Percentiles rank a stretch among this genome's conserved stretches.
phyloP scores from a whole-genome alignment of 2,888 invertebrate genomes.

The Drosophila macrospina region DNA sequence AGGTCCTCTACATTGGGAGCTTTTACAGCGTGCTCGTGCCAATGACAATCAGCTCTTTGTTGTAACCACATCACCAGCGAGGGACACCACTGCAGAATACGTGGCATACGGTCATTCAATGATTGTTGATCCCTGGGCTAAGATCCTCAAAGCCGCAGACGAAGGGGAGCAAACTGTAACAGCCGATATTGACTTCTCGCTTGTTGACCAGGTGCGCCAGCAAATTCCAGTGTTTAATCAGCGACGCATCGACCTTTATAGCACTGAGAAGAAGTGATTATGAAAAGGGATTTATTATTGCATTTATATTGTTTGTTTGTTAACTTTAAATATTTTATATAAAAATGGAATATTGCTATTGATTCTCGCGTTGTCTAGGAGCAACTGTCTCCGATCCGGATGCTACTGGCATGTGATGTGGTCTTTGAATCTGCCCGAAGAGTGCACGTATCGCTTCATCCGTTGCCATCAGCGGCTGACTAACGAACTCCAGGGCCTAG shows the following conservation, averaged over 20 bases:
- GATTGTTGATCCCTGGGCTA: conserved; percentile 92
- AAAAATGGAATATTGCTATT: conserved; percentile 17
- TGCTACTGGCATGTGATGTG: conserved; percentile 53
- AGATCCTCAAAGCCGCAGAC: conserved; percentile 89
- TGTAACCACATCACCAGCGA: conserved; percentile 93
- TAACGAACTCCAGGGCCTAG: conserved; percentile 82
- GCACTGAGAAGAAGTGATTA: conserved; percentile 51
- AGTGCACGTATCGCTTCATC: conserved; percentile 85
- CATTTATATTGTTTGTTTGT: conserved; percentile 5
- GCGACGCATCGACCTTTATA: conserved; percentile 90
- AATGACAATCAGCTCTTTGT: conserved; percentile 96
- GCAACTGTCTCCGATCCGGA: conserved; percentile 2
- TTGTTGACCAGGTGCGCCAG: conserved; percentile 91
- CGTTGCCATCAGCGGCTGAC: conserved; percentile 84
- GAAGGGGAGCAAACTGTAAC: conserved; percentile 85
- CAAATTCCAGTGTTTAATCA: conserved; percentile 94
- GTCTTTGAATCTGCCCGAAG: conserved; percentile 82
- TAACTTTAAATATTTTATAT: conserved; percentile 4
- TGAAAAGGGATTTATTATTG: conserved; percentile 1
- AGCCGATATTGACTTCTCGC: conserved; percentile 91
- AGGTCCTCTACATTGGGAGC: conserved; percentile 97
- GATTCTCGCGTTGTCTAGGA: conserved; percentile 2
- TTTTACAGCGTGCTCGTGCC: conserved; percentile 92
- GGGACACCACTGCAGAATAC: conserved; percentile 92
- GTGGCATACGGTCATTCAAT: conserved; percentile 96